Base-by-base conservation (phyloP, 2,888 invertebrate genomes). In the Lycia hirtaria region DNA sequence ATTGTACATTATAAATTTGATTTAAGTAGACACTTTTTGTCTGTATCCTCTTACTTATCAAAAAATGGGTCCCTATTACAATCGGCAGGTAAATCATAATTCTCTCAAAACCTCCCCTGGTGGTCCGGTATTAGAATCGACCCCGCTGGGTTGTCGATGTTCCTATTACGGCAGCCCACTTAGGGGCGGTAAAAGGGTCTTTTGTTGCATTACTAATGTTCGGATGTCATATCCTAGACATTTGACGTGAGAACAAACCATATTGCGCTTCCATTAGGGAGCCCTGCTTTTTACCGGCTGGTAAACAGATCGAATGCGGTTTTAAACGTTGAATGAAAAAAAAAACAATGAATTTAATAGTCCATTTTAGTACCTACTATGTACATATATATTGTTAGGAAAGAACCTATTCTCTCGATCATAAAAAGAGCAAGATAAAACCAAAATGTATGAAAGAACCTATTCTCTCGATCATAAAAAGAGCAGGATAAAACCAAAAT, bases 121-220 rank as follows among this genome's bases (percentile, higher is more conserved):
- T 53, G 64, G 67, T 63, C 58, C 56, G 43, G 60, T 65, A 63
- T 67, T 44, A 60, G 53, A 44, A 49, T 53, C 50, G 47, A 55
- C 56, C 61, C 62, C 61, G 62, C 66, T 67, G 72, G 20, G 63
- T 60, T 50, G 35, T 60, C 47, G 56, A 63, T 67, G 62, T 47
- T 62, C 63, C 57, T 60, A 69, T 72, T 68, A 73, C 76, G 60
- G 73, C 81, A 78, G 71, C 77, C 70, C 67, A 68, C 71, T 62
- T 64, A 66, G 64, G 74, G 75, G 73, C 62, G 75, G 79, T 80
- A 81, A 86, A 81, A 80, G 84, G 86, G 80, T 85, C 89, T 76
- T 80, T 91, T 92, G 88, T 88, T 81, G 76, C 78, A 81, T 90
- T 85, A 92, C 85, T 85, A 91, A 92, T 91, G 90, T 83, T 87